Percentiles rank a stretch among this genome's conserved stretches.
Evolutionary conservation across 35 echinoderm and acorn worm species (phyloP).

Genomic region (Amphiura filiformis): DNA sequence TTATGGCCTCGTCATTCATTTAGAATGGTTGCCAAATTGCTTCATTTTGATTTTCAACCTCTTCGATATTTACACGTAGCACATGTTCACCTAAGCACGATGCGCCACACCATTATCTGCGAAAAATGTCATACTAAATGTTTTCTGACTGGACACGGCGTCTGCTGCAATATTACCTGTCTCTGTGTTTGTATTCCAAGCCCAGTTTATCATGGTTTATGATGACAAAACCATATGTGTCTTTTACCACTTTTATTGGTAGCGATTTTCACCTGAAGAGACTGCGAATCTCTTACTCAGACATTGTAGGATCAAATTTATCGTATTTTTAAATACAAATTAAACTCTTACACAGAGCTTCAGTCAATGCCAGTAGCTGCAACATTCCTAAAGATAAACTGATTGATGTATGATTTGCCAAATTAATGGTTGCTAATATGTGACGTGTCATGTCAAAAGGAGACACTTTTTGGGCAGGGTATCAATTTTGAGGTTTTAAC

Average conservation of each 20-base stretch:
- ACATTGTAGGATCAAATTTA: not conserved
- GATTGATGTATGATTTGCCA: too few species aligned
- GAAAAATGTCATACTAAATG: too few species aligned
- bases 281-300: not conserved
- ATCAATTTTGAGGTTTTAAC: too few species aligned
- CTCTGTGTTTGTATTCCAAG: constrained; percentile 7
- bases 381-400: not conserved
- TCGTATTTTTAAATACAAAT: not conserved
- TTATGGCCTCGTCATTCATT: too few species aligned
- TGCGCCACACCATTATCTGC: not conserved
- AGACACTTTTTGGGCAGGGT: too few species aligned
- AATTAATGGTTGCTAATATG: too few species aligned
- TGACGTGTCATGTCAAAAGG: too few species aligned
- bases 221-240: not conserved
- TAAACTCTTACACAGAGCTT: not conserved
- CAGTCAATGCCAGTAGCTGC: not conserved
- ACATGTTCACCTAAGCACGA: not conserved
- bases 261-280: not conserved
- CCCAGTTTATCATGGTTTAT: not conserved
- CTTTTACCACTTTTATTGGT: not conserved
- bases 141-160: not conserved
- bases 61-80: not conserved
- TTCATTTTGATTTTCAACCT: not conserved
- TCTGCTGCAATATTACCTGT: not conserved
- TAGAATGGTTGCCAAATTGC: too few species aligned